phyloP scores from a whole-genome alignment of 1,140 invertebrate species.

The Asbolus verrucosus region DNA sequence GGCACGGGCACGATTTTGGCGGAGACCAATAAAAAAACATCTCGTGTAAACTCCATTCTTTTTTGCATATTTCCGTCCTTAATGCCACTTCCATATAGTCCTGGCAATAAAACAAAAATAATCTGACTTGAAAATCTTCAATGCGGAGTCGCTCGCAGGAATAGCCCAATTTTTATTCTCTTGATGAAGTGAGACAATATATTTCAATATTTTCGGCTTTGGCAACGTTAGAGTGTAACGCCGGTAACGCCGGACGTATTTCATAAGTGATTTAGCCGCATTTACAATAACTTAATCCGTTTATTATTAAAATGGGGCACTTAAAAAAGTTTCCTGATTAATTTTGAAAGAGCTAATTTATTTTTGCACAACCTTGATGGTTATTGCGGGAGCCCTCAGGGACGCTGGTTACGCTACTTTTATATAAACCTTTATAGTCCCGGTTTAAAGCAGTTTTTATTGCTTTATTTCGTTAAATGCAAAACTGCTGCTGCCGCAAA shows the following conservation, averaged over 20 bases:
- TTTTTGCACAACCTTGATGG: conserved; percentile 28
- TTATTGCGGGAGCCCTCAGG: not conserved
- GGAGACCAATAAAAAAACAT: conserved; percentile 26
- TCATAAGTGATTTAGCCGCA: not conserved
- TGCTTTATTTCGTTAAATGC: conserved; percentile 11
- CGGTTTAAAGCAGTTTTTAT: conserved; percentile 7
- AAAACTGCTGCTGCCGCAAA: not conserved
- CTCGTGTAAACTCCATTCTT: conserved; percentile 33
- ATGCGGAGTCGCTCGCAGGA: conserved; percentile 19
- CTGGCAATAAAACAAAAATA: conserved; percentile 36
- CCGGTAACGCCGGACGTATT: not conserved
- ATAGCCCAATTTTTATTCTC: conserved; percentile 35
- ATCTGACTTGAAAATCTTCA: conserved; percentile 37
- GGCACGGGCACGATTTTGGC: not conserved
- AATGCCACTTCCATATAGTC: conserved; percentile 32
- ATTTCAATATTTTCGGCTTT: conserved; percentile 27
- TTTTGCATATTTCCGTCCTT: conserved; percentile 33
- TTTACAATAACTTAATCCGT: not conserved
- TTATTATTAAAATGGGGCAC: conserved; percentile 11
- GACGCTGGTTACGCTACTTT: conserved; percentile 3
- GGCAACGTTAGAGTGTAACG: conserved; percentile 9
- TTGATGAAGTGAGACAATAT: conserved; percentile 39
- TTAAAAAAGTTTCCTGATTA: conserved; percentile 28
- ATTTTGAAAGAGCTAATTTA: conserved; percentile 16
- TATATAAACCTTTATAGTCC: not conserved